Percentiles rank a stretch among this genome's conserved stretches.
Conservation (phyloP, 1,140 invertebrate species). For the Drosophila fuyamai region DNA sequence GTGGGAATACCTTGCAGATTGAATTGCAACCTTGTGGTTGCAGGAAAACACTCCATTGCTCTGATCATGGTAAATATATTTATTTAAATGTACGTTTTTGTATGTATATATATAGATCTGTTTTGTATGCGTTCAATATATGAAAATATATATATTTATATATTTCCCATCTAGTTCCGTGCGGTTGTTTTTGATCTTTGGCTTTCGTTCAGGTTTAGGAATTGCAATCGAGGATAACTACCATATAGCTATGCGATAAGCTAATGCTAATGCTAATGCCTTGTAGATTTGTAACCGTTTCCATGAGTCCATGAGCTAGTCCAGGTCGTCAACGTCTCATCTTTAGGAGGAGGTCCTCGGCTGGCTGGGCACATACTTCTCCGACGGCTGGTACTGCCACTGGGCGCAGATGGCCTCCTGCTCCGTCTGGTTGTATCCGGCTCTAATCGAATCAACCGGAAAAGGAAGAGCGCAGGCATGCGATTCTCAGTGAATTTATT, state of each 20-base stretch:
- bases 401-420: slow-evolving; percentile 87
- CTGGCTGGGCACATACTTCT: slow-evolving; percentile 86
- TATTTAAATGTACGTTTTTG: slow-evolving; percentile 32
- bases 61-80: slow-evolving; percentile 58
- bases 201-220: slow-evolving; percentile 33
- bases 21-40: neutral
- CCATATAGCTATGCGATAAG: slow-evolving; percentile 9
- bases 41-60: slow-evolving; percentile 24
- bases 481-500: slow-evolving; percentile 45
- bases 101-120: slow-evolving; percentile 39
- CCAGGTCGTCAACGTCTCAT: slow-evolving; percentile 14
- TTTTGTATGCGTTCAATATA: slow-evolving; percentile 53
- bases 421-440: slow-evolving; percentile 87
- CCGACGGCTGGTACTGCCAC: slow-evolving; percentile 88
- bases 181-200: slow-evolving; percentile 31
- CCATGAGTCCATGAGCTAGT: slow-evolving; percentile 25
- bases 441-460: slow-evolving; percentile 60
- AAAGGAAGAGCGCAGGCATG: slow-evolving; percentile 7
- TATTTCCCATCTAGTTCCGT: slow-evolving; percentile 34
- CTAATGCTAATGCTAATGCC: slow-evolving; percentile 16
- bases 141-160: slow-evolving; percentile 66
- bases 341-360: slow-evolving; percentile 67
- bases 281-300: slow-evolving; percentile 51
- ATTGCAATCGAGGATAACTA: slow-evolving; percentile 12
- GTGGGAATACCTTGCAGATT: too few relatives aligned